Evolutionary conservation across 2,888 invertebrate species (phyloP), one percentile per base, ranked within the genome.

Genomic region (Orchestes rusci): DNA sequence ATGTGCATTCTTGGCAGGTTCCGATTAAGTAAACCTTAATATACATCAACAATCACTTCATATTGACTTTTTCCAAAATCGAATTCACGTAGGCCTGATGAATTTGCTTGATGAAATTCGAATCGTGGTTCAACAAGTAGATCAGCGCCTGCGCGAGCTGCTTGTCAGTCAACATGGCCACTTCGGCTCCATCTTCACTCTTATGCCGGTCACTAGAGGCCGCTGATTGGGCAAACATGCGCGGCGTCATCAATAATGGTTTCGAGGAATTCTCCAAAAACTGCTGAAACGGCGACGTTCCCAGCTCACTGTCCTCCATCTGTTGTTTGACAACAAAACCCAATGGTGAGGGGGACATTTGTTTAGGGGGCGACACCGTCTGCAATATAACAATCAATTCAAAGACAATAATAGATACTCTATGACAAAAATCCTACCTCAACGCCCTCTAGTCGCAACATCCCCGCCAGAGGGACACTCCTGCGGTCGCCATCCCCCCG

Each of bases 51-150:
- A n/a, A n/a, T n/a, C n/a, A n/a, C n/a, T n/a, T 23, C 23, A 7
- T 23, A 23, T 23, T 23, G 10, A 62, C 60, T 46, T 59, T 66
- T 50, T 85, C 84, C 62, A 83, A 76, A 61, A 87, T 84, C 20
- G 87, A 86, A 70, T 89, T 87, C 13, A 92, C 82, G 65, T 94
- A 94, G 41, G 90, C 93, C 70, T 93, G 90, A 64, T 94, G 92
- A 51, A 94, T 73, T 68, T 87, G 90, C 62, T 82, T 83, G 23
- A 91, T 80, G 71, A 94, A 94, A 55, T 87, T 86, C 20, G 84
- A 76, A 67, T 94, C 92, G 68, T 85, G 85, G 71, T 87, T 84
- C 45, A 93, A 73, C 45, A 94, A 74, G 70, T 91, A 85, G 58
- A 84, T 81, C 62, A 94, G 80, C 18, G 93, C 91, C 71, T 93